A percentile compares a stretch with the other conserved stretches of the same genome.
Evolutionary conservation across 1,140 invertebrate species (phyloP).

Genomic region (Magallana ariakensis): DNA sequence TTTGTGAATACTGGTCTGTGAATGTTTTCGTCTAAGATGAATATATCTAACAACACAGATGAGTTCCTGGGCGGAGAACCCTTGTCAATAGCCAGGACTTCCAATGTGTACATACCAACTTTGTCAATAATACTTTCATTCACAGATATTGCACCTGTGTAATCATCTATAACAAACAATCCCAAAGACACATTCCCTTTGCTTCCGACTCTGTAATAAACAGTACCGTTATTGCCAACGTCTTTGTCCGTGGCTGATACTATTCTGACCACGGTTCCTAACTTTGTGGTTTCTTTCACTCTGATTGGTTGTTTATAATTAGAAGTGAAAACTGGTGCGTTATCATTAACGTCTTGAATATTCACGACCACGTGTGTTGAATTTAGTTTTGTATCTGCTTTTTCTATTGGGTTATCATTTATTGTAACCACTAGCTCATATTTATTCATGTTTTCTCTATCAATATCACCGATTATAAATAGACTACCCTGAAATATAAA

Average conservation of each 20-base stretch:
- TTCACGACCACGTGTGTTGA: not conserved
- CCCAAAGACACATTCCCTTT: not conserved
- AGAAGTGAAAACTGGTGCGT: not conserved
- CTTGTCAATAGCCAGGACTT: constrained; percentile 17
- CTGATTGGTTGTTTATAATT: not conserved
- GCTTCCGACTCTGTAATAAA: not conserved
- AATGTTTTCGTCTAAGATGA: constrained; percentile 2
- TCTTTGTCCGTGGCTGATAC: not conserved
- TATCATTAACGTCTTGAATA: constrained; percentile 14
- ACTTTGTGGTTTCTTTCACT: not conserved
- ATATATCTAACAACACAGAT: not conserved
- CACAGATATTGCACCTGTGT: not conserved
- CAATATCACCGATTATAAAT: not conserved
- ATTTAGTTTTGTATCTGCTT: not conserved
- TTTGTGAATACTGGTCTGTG: not conserved
- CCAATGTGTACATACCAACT: not conserved
- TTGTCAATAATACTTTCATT: not conserved
- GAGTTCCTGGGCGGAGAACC: not conserved
- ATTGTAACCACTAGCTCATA: not conserved
- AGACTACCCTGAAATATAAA: not conserved
- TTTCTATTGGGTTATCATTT: not conserved
- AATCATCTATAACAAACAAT: not conserved
- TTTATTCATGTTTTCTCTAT: not conserved
- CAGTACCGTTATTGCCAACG: not conserved
- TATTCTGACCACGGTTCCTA: not conserved